A percentile compares a stretch with the other conserved stretches of the same genome.
Evolutionary conservation across 2,113 vertebrate species (phyloP).

Genomic region (Epinephelus fuscoguttatus): DNA sequence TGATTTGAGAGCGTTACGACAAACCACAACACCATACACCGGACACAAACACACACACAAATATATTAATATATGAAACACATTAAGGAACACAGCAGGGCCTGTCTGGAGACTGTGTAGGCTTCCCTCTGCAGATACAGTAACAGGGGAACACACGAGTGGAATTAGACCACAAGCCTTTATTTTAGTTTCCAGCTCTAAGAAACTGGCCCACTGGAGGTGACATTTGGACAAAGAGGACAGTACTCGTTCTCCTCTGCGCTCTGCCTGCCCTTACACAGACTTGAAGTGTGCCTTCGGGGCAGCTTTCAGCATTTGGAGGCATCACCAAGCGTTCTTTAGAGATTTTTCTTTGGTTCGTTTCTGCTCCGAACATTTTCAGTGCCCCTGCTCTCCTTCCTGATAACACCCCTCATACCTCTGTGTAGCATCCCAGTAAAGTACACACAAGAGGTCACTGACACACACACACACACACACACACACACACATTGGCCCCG

Average conservation of each 20-base stretch:
- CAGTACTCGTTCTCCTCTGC: constrained; percentile 48
- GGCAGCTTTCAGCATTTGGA: constrained; percentile 55
- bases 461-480: constrained; percentile 26
- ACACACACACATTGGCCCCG: constrained; percentile 39
- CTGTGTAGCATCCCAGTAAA: constrained; percentile 62
- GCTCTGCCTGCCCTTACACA: constrained; percentile 67
- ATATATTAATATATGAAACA: constrained; percentile 62
- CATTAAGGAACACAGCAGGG: constrained; percentile 27
- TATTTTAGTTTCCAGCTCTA: constrained; percentile 61
- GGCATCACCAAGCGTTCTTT: constrained; percentile 62
- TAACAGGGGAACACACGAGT: constrained; percentile 17
- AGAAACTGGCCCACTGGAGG: constrained; percentile 34
- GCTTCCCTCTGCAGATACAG: constrained; percentile 43
- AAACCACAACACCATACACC: constrained; percentile 42
- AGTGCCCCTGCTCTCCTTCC: constrained; percentile 22
- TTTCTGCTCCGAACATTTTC: constrained; percentile 51
- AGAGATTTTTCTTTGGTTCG: constrained; percentile 52
- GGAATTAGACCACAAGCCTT: constrained; percentile 59
- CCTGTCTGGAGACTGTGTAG: constrained; percentile 53
- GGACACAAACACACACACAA: constrained; percentile 45
- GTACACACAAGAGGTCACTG: constrained; percentile 49
- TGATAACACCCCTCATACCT: constrained; percentile 26
- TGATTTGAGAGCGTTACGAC: constrained; percentile 37
- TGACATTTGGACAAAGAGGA: constrained; percentile 58
- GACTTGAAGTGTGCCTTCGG: constrained; percentile 80